Evolutionary conservation across 2,797 vertebrate genomes (phyloP).

Genomic region (Acanthurus leucopareius): DNA sequence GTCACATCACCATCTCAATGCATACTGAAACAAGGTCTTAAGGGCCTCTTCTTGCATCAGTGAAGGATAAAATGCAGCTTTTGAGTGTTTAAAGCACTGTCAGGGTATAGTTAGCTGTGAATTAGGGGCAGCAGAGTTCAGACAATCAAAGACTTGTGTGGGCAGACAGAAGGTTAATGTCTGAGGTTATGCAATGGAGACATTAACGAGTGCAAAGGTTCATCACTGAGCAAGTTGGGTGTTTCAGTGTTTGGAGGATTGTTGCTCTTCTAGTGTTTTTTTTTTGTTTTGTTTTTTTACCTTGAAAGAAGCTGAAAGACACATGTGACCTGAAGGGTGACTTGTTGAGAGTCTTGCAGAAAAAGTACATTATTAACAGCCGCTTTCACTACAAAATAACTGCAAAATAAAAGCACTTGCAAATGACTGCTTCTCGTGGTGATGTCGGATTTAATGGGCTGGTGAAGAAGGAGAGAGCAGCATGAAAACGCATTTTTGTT

Average conservation of each 20-base stretch:
- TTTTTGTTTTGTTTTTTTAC: too few species aligned
- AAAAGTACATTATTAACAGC: neutral
- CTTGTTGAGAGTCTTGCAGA: neutral
- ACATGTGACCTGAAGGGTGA: neutral
- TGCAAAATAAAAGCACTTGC: constrained; percentile 8
- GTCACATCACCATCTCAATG: neutral
- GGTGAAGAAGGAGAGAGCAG: constrained; percentile 15
- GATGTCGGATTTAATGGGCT: constrained; percentile 8
- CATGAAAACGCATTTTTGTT: constrained; percentile 37
- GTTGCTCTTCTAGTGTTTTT: neutral
- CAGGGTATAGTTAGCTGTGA: neutral
- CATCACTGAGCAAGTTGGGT: neutral
- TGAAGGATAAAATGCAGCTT: neutral
- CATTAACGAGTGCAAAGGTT: neutral
- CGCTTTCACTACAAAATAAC: neutral
- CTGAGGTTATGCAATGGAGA: constrained; percentile 9
- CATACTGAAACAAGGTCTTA: constrained; percentile 1
- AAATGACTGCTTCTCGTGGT: constrained; percentile 46
- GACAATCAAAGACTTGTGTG: neutral
- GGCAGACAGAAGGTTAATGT: neutral
- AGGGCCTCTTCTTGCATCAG: neutral
- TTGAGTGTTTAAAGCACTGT: neutral
- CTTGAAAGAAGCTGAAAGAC: neutral
- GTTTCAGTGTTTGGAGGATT: neutral
- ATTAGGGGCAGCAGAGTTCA: constrained; percentile 13